Conservation (phyloP, 2,888 invertebrate genomes). For the Orthosia gothica region DNA sequence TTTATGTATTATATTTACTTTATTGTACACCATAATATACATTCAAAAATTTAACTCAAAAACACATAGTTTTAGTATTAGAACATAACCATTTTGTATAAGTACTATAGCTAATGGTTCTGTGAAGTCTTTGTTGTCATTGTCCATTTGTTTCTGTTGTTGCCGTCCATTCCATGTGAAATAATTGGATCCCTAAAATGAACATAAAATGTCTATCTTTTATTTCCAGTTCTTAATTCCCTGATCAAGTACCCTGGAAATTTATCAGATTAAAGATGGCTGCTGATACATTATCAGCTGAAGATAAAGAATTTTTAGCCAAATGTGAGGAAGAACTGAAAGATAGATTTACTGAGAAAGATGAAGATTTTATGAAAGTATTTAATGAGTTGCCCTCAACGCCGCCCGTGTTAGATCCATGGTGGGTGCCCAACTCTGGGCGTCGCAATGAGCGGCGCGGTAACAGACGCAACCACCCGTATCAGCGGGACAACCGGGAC, state of each 20-base stretch:
- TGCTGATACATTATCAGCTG: conserved; percentile 85
- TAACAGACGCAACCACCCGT: conserved; percentile 63
- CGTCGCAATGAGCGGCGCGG: conserved; percentile 80
- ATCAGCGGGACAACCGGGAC: conserved; percentile 71
- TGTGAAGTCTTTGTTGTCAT: not conserved
- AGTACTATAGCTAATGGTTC: not conserved
- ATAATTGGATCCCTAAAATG: not conserved
- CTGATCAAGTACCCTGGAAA: conserved; percentile 56
- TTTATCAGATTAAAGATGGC: conserved; percentile 73
- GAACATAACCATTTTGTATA: not conserved
- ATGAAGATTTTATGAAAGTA: conserved; percentile 92
- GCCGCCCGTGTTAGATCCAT: conserved; percentile 92
- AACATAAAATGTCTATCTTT: conserved; percentile 20
- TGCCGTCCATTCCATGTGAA: not conserved
- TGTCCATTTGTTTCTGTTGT: not conserved
- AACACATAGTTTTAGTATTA: not conserved
- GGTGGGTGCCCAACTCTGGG: conserved; percentile 83
- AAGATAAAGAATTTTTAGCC: conserved; percentile 92
- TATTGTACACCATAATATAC: too few species aligned
- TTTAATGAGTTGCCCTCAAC: conserved; percentile 81
- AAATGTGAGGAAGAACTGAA: conserved; percentile 93
- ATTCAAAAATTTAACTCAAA: too few species aligned
- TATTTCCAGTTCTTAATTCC: conserved; percentile 78
- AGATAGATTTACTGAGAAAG: conserved; percentile 92
- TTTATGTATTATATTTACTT: too few species aligned